Conservation (phyloP, 2,888 invertebrate species). For the Phyto melanocephala region DNA sequence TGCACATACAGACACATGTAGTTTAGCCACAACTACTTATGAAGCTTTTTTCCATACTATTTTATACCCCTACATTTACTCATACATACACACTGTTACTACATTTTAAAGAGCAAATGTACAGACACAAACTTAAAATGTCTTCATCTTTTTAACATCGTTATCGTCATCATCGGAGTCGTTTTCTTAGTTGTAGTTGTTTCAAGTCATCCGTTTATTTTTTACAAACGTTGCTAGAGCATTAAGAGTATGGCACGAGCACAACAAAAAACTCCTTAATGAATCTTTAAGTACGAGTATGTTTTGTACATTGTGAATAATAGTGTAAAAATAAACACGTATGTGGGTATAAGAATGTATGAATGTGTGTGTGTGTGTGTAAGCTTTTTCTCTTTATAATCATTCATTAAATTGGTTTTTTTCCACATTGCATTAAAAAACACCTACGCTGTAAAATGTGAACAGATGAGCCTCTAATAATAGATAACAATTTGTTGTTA, state of each 20-base stretch:
- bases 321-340: not conserved
- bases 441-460: not conserved
- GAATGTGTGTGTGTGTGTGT: not conserved
- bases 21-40: no score
- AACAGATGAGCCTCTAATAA: no score
- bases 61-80: no score
- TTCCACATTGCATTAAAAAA: constrained; percentile 2
- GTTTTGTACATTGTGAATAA: constrained; percentile 6
- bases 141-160: constrained; percentile 29
- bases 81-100: no score
- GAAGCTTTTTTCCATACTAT: no score
- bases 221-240: not conserved
- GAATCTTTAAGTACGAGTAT: constrained; percentile 41
- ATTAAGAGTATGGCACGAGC: not conserved
- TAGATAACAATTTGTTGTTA: no score
- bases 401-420: constrained; percentile 34
- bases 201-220: constrained; percentile 1
- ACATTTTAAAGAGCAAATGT: not conserved
- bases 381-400: not conserved
- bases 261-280: constrained; percentile 39
- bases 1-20: no score
- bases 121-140: constrained; percentile 39
- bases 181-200: not conserved
- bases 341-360: not conserved
- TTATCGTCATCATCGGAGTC: constrained; percentile 11